These are phyloP conservation scores for Peromyscus eremicus DNA, from an alignment of 2,797 vertebrate species.

Conservation along the genomic window DNA sequence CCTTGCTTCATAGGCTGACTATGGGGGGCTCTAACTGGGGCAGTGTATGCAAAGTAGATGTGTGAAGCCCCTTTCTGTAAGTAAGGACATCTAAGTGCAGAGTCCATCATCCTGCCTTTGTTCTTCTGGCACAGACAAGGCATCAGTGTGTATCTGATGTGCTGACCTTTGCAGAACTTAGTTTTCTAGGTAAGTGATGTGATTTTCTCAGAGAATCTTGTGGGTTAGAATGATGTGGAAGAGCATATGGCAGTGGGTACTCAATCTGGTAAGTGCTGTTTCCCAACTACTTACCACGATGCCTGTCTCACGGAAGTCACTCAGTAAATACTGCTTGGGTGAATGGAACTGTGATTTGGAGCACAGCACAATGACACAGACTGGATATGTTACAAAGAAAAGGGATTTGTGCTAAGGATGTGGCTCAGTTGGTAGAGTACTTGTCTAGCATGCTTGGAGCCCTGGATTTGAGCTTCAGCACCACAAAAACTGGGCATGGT, in stretches of 20 bases:
- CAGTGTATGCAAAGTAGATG: background rate
- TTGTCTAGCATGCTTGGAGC: background rate
- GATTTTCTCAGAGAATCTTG: constrained; percentile 5
- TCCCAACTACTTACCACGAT: background rate
- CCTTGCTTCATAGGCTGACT: background rate
- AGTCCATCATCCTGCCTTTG: background rate
- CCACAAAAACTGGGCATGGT: no score
- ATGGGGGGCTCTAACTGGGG: background rate
- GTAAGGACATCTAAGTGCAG: background rate
- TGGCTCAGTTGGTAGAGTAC: background rate
- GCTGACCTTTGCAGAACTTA: constrained; percentile 40
- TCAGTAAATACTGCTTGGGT: background rate
- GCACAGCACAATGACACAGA: background rate
- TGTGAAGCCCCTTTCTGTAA: background rate
- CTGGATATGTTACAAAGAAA: background rate
- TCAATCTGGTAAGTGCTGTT: background rate
- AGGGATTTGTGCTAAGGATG: background rate
- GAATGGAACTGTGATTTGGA: constrained; percentile 14
- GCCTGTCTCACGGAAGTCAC: background rate
- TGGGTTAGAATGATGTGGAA: constrained; percentile 44
- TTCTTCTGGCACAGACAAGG: background rate
- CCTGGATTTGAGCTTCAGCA: background rate
- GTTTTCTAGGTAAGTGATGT: background rate
- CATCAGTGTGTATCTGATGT: background rate
- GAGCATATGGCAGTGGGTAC: background rate